phyloP scores from a whole-genome alignment of 2,113 vertebrate genomes.

The Dolichotis patagonum region DNA sequence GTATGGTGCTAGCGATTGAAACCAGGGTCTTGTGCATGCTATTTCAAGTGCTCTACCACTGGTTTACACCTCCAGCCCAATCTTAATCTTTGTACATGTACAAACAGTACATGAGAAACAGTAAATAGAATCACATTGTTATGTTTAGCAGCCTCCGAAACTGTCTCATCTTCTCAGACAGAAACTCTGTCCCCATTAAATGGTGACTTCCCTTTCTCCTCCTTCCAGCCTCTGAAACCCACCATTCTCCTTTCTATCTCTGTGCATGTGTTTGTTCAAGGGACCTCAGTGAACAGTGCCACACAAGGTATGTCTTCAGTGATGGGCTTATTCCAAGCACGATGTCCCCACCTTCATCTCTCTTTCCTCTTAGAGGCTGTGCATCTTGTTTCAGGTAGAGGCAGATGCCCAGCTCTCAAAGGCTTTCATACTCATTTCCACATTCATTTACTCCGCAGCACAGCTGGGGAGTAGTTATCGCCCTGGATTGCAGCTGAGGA shows the following conservation, averaged over 20 bases:
- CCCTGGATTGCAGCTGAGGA: background rate
- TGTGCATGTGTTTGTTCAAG: background rate
- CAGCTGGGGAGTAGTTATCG: background rate
- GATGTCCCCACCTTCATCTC: background rate
- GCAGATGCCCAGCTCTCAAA: background rate
- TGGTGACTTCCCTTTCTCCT: background rate
- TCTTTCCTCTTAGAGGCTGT: background rate
- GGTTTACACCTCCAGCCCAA: background rate
- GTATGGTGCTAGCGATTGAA: background rate
- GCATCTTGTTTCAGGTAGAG: accelerated
- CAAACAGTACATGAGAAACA: no score
- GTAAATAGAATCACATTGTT: background rate
- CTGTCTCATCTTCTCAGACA: background rate
- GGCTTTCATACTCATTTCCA: background rate
- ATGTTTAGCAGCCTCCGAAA: background rate
- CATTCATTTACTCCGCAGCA: background rate
- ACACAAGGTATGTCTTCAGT: background rate
- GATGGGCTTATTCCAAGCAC: background rate
- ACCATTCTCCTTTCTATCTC: background rate
- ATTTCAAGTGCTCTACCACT: background rate
- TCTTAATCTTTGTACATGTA: background rate
- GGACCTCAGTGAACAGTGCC: background rate
- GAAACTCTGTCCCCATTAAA: background rate
- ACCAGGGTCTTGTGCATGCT: background rate
- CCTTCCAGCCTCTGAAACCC: background rate